Evolutionary conservation across 2,888 invertebrate genomes (phyloP).

Genomic region (Phengaris alcon): DNA sequence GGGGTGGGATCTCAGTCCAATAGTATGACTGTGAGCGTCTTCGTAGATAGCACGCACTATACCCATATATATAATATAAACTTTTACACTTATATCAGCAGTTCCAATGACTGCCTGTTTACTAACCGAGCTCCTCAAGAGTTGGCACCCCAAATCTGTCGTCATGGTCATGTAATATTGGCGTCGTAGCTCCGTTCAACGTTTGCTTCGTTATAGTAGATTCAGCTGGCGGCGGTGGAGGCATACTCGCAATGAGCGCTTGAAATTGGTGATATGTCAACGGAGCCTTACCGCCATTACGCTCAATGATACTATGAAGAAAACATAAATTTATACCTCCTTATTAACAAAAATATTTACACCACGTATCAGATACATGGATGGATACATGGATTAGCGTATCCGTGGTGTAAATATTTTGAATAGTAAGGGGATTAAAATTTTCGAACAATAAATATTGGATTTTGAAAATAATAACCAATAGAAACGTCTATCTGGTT

Average conservation of each 20-base stretch:
- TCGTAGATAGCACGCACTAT: too few species aligned
- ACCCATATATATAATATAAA: neutral
- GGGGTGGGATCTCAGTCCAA: too few species aligned
- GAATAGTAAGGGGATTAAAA: too few species aligned
- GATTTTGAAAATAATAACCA: too few species aligned
- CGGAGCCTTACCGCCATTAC: constrained; percentile 89
- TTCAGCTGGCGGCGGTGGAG: constrained; percentile 84
- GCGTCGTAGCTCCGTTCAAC: constrained; percentile 83
- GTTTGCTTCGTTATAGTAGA: constrained; percentile 73
- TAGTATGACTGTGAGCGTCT: too few species aligned
- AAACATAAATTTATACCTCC: neutral
- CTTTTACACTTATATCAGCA: neutral
- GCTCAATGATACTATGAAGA: constrained; percentile 84
- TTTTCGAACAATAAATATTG: too few species aligned
- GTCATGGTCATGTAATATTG: constrained; percentile 86
- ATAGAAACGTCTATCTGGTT: too few species aligned
- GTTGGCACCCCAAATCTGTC: constrained; percentile 91
- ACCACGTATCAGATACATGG: too few species aligned
- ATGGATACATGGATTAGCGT: too few species aligned
- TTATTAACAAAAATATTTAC: too few species aligned
- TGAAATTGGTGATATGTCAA: constrained; percentile 93
- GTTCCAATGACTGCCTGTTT: neutral
- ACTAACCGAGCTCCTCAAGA: constrained; percentile 88
- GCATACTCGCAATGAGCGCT: constrained; percentile 87
- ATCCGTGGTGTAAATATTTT: too few species aligned